A percentile compares a stretch with the other conserved stretches of the same genome.
Evolutionary conservation across 2,797 vertebrate species (phyloP).

Genomic region (Alcedo atthis): DNA sequence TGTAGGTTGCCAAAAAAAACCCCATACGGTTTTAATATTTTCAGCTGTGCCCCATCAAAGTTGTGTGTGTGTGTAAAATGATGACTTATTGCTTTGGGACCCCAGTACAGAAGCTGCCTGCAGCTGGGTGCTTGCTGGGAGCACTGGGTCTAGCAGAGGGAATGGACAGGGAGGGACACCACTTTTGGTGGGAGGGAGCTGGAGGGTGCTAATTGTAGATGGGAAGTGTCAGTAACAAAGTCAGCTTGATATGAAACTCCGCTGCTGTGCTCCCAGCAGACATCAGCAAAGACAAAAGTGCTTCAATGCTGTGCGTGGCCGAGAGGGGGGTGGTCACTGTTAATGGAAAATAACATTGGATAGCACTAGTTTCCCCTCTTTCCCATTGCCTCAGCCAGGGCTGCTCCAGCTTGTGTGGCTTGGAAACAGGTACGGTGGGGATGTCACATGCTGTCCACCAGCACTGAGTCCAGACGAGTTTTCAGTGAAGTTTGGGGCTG

Average conservation of each 20-base stretch:
- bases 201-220: neutral
- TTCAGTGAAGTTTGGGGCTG: neutral
- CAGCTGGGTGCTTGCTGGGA: neutral
- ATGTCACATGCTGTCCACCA: accelerated
- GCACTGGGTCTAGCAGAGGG: neutral
- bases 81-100: neutral
- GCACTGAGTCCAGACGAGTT: accelerated
- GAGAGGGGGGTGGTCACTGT: neutral
- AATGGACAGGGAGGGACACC: neutral
- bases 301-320: accelerated
- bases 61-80: neutral
- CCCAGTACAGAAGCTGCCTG: neutral
- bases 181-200: neutral
- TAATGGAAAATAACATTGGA: accelerated
- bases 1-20: neutral
- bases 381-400: neutral
- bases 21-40: accelerated
- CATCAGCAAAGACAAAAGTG: neutral
- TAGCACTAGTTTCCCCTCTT: neutral
- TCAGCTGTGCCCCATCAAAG: neutral
- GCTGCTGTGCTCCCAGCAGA: neutral
- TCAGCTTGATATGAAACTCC: neutral
- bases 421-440: accelerated
- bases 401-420: neutral
- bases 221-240: neutral